These are phyloP conservation scores for Cyanistes caeruleus DNA, from an alignment of 2,113 vertebrate species.

Conservation along the genomic window DNA sequence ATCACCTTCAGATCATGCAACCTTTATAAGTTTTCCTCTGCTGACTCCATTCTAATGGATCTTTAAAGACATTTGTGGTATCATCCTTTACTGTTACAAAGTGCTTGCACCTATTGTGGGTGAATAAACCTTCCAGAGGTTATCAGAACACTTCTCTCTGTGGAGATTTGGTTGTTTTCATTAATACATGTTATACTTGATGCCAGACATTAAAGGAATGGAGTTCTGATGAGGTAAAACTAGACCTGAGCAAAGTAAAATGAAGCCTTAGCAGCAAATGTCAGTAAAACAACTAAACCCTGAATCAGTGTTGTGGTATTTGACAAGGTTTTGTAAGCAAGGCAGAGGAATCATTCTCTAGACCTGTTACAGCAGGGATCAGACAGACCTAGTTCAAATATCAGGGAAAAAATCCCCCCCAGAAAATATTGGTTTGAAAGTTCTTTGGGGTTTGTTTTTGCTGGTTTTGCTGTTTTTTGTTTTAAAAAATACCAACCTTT, in stretches of 20 bases:
- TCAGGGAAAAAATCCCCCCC: accelerated
- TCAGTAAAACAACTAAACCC: not conserved
- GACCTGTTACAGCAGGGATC: not conserved
- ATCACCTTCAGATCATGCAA: slow-evolving; percentile 65
- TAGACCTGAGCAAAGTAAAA: not conserved
- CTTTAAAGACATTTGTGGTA: slow-evolving; percentile 54
- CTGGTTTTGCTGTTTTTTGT: too few species aligned
- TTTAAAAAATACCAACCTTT: not conserved
- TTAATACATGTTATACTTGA: slow-evolving; percentile 25
- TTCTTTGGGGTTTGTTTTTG: not conserved
- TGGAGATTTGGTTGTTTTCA: slow-evolving; percentile 27
- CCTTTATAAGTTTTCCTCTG: slow-evolving; percentile 56
- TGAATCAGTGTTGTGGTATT: not conserved
- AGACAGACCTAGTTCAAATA: not conserved
- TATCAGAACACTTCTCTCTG: slow-evolving; percentile 9
- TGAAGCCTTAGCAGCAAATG: not conserved
- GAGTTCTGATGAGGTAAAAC: not conserved
- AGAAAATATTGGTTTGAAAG: not conserved
- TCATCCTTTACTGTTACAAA: slow-evolving; percentile 68
- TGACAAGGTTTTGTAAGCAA: not conserved
- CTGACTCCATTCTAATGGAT: slow-evolving; percentile 55
- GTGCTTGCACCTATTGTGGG: slow-evolving; percentile 19
- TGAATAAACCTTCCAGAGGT: slow-evolving; percentile 60
- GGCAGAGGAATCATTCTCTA: not conserved
- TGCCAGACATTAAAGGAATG: not conserved